Base-by-base conservation (phyloP, 2,888 invertebrate species). In the Drosophila quinaria region DNA sequence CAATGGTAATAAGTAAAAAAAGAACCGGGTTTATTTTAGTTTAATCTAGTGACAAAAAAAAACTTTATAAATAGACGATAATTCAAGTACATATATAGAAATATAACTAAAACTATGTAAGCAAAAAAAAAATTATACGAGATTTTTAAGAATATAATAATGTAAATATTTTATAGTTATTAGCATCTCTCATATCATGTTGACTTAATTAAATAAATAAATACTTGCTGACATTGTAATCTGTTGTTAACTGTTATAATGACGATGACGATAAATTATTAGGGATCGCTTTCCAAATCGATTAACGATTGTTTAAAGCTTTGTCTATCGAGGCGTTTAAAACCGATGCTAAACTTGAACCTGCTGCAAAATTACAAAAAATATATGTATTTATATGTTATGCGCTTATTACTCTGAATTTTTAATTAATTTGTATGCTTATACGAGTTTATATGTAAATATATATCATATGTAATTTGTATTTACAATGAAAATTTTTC, bases 121-220 rank as follows among this genome's bases (percentile, higher is more conserved):
- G 31, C 35, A n/a, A 29, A 35, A 37, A 50, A 39, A 22, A 47
- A 37, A 29, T 19, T 31, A 33, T 11, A 54, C 25, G 49, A 42
- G 29, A 50, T 54, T 41, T 39, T 35, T 62, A 19, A 17, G 39
- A 22, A n/a, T 33, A 44, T 25, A 15, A 15, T 42, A 39, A 37
- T 51, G 44, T 42, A 35, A 33, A 61, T 58, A 29, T 56, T 58
- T 54, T 47, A 78, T 15, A 78, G 42, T 68, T 78, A 74, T 55
- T 79, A 76, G 75, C 79, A 68, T 76, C 75, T 74, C 41, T 78
- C 19, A 55, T 47, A 41, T 70, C 55, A 65, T 47, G 46, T 41
- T 51, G 31, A 60, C 64, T 70, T 41, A 60, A 47, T 33, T 63
- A 25, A 44, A 41, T 56, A 66, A 76, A 79, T 74, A 76, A 78